These are phyloP conservation scores for Cartodere bifasciata DNA, from an alignment of 2,888 invertebrate genomes.

Conservation along the genomic window DNA sequence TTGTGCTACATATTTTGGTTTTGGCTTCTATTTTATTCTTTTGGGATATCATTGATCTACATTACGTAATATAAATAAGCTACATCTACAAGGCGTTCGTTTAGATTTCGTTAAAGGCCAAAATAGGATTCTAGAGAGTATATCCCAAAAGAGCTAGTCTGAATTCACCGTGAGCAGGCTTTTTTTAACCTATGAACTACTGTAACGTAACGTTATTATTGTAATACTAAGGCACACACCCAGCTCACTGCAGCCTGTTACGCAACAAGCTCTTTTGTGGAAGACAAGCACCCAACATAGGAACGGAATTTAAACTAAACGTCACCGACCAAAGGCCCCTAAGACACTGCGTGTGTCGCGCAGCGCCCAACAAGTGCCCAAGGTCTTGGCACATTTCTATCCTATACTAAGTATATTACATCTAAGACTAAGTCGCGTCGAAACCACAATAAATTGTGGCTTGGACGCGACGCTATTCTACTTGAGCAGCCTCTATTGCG, in stretches of 20 bases:
- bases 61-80: neutral
- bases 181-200: conserved; percentile 29
- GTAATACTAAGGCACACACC: conserved; percentile 40
- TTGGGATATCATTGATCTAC: conserved; percentile 10
- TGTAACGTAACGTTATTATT: conserved; percentile 34
- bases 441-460: conserved; percentile 8
- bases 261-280: conserved; percentile 33
- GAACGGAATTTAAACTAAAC: conserved; percentile 32
- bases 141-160: conserved; percentile 25
- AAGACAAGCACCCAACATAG: conserved; percentile 37
- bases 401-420: too few relatives aligned
- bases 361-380: too few relatives aligned
- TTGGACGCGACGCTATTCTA: conserved; percentile 21
- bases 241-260: conserved; percentile 35
- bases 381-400: too few relatives aligned
- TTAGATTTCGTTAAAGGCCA: too few relatives aligned
- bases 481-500: conserved; percentile 32
- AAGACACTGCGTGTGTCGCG: too few relatives aligned
- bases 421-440: too few relatives aligned
- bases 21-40: too few relatives aligned
- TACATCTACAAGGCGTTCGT: too few relatives aligned
- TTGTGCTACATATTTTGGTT: too few relatives aligned
- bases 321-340: conserved; percentile 7
- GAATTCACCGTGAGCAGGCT: conserved; percentile 34
- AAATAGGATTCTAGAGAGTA: too few relatives aligned